A percentile compares a stretch with the other conserved stretches of the same genome.
phyloP scores from a whole-genome alignment of 2,113 vertebrate species.

The Mastomys natalensis region DNA sequence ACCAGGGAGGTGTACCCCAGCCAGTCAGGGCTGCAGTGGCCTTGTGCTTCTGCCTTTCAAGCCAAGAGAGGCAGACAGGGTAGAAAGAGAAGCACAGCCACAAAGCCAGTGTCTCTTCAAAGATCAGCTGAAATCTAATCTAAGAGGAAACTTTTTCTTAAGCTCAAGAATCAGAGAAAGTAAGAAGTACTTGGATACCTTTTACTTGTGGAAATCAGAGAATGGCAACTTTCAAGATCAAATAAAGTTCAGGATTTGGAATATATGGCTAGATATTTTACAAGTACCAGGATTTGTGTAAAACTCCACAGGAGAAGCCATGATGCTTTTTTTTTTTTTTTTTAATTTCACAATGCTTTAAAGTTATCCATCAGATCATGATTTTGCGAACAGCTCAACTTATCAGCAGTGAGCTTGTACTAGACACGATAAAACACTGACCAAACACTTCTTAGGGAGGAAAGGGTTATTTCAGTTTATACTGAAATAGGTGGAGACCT shows the following conservation, averaged over 20 bases:
- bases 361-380: background rate
- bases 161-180: constrained; percentile 57
- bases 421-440: background rate
- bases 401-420: background rate
- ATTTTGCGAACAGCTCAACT: background rate
- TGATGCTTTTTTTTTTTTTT: background rate
- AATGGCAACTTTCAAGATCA: constrained; percentile 35
- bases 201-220: background rate
- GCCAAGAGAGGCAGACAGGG: background rate
- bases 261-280: background rate
- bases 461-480: background rate
- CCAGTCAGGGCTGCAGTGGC: background rate
- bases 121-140: constrained; percentile 40
- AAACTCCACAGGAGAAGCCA: constrained; percentile 8
- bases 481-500: no score
- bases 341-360: background rate
- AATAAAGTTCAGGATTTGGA: constrained; percentile 31
- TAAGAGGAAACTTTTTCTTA: constrained; percentile 50
- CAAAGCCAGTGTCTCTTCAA: constrained; percentile 41
- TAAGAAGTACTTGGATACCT: constrained; percentile 15
- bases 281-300: constrained; percentile 13
- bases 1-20: background rate
- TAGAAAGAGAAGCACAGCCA: background rate
- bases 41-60: constrained; percentile 6
- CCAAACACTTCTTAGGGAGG: no score